These are phyloP conservation scores for Fringilla coelebs DNA, from an alignment of 2,797 vertebrate species.

Conservation along the genomic window DNA sequence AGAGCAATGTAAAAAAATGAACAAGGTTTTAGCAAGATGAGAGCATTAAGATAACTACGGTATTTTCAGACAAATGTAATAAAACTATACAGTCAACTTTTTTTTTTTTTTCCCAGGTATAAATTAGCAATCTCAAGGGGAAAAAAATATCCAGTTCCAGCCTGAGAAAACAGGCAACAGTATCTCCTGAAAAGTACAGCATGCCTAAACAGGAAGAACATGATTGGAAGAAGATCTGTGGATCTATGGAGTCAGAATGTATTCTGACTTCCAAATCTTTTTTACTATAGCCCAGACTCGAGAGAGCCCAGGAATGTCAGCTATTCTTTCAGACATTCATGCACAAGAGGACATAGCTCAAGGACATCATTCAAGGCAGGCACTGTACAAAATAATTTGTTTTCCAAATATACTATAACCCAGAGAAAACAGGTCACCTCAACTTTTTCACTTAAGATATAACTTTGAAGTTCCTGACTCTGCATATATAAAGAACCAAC, in stretches of 20 bases:
- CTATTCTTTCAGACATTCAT: not conserved
- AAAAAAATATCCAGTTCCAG: not conserved
- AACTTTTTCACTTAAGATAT: not conserved
- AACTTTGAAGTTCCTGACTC: not conserved
- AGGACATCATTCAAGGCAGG: not conserved
- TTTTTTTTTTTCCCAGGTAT: too few relatives aligned
- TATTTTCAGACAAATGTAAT: not conserved
- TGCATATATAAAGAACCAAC: not conserved
- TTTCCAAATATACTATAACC: not conserved
- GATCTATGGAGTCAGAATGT: not conserved
- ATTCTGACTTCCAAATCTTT: not conserved
- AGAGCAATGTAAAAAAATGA: not conserved
- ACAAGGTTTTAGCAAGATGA: not conserved
- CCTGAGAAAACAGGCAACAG: not conserved
- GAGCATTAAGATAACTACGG: rapidly evolving
- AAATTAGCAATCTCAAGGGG: not conserved
- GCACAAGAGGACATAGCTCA: not conserved
- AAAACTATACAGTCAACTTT: not conserved
- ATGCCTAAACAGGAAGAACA: not conserved
- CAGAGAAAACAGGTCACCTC: not conserved
- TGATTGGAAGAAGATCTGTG: not conserved
- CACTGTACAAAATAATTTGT: not conserved
- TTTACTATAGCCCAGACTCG: not conserved
- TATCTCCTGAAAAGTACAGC: not conserved
- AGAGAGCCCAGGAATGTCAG: not conserved